Base-by-base conservation (phyloP, 2,797 vertebrate species). In the Acanthurus lineatus region DNA sequence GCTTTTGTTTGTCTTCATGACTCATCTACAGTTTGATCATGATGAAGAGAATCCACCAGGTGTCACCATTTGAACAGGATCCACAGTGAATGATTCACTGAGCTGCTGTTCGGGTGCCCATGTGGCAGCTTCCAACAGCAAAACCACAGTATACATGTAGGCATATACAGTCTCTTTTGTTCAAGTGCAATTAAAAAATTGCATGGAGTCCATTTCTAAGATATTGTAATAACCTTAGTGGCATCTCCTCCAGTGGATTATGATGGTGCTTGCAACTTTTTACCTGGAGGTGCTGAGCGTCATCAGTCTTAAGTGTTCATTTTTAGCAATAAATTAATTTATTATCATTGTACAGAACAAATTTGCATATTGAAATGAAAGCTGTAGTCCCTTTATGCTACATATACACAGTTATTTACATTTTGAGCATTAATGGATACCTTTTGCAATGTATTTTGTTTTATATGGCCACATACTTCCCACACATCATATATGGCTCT, bases 11-110 rank as follows among this genome's bases (percentile, higher is more conserved):
- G 54, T 28, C 10, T 32, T 53, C 45, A 9, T 22, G 35, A 9
- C 42, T 48, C 25, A 0, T 9, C 38, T 16, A 4, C 20, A 4
- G 22, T 20, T 14, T 17, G 16, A 20, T 22, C 9, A 44, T 40
- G 32, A 58, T 16, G 16, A 70, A 20, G 40, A 22, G 19, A 32
- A 20, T 81, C 88, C 87, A 89, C 69, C 51, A 88, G 91, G 59
- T 82, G 91, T 82, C 91, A 35, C 73, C 60, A 44, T 22, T 40
- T n/a, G 58, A 86, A 65, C 47, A 61, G 48, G 40, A 45, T 65
- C 20, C 6, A 48, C 35, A 15, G 16, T 12, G 1, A 9, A 8
- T 17, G 2, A 9, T 32, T 32, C 28, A 40, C 40, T 3, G 38
- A 75, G 52, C 3, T 12, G 47, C 45, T 69, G 53, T 52, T 53